Base-by-base conservation (phyloP, 2,797 vertebrate species). In the Numenius phaeopus region DNA sequence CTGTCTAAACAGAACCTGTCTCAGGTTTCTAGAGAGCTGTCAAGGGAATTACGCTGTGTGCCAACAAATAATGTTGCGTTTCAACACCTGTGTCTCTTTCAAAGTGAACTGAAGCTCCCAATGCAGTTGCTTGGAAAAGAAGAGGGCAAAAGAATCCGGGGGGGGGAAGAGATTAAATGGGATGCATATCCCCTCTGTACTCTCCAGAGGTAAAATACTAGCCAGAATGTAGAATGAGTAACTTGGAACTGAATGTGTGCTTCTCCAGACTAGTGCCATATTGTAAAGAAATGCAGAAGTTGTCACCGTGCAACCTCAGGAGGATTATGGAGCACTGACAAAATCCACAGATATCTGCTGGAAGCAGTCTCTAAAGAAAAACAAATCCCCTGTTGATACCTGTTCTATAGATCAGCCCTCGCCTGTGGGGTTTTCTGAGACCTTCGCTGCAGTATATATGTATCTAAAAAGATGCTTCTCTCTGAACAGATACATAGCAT, bases 401-500 rank as follows among this genome's bases (percentile, higher is more conserved):
- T 62, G 29, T n/a, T 73, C 27, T 55, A 40, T 22, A 44, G 34
- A 29, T 47, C 9, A 70, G 22, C 9, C 40, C 30, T 84, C 76
- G 50, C 6, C 55, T 59, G 44, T 20, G 24, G 27, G 15, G 30
- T 73, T 85, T 37, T 84, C 8, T 11, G 57, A 70, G 34, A 21
- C 32, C 58, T 59, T 80, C 6, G 9, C 14, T 73, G 32, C 42
- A 55, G 11, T 54, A 9, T 4, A 1, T 18, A 2, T 3, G 8
- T 88, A 26, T 42, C 39, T 87, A 32, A 71, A 81, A 90, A 79
- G 39, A 32, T 34, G 4, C 71, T 40, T 92, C 22, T 97, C 52
- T 90, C 93, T 58, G 54, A 89, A 39, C 94, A 99, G 99, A 84
- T 99, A 99, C 1, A 34, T 99, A 84, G 99, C 99, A 0, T 99